Conservation (phyloP, 35 echinoderm and acorn worm genomes). For the Heliocidaris tuberculata region DNA sequence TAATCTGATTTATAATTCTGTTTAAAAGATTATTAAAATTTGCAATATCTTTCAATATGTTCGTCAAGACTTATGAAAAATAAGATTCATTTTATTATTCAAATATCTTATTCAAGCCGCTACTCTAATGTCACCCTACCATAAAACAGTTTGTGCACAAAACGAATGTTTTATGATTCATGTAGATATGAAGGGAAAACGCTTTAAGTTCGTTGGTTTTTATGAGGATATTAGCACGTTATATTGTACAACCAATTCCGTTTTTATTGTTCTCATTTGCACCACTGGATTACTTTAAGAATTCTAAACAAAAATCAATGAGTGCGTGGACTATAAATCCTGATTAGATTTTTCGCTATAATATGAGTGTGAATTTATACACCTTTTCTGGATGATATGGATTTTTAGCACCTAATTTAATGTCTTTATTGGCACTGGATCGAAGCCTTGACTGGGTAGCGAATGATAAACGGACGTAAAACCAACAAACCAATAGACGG, state of each 20-base stretch:
- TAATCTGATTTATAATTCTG: too few relatives aligned
- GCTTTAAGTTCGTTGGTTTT: too few relatives aligned
- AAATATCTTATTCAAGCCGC: too few relatives aligned
- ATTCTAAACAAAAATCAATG: background rate
- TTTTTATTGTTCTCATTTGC: background rate
- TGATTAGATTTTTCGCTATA: background rate
- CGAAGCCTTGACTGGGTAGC: slow-evolving; percentile 25
- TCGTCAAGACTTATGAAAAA: too few relatives aligned
- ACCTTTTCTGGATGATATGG: slow-evolving; percentile 20
- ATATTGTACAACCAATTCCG: background rate
- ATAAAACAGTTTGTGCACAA: too few relatives aligned
- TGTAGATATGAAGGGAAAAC: too few relatives aligned
- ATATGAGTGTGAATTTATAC: background rate
- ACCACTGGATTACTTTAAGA: background rate
- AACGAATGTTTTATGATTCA: too few relatives aligned
- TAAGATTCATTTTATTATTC: too few relatives aligned
- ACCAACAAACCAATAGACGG: slow-evolving; percentile 23
- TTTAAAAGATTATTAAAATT: too few relatives aligned
- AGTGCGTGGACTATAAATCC: background rate
- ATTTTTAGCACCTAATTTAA: slow-evolving; percentile 34
- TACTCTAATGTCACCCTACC: too few relatives aligned
- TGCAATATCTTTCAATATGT: too few relatives aligned
- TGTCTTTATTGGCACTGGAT: slow-evolving; percentile 29
- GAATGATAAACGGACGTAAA: background rate
- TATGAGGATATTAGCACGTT: too few relatives aligned